phyloP scores from a whole-genome alignment of 2,888 invertebrate species.

The Neocrepidodera transversa region DNA sequence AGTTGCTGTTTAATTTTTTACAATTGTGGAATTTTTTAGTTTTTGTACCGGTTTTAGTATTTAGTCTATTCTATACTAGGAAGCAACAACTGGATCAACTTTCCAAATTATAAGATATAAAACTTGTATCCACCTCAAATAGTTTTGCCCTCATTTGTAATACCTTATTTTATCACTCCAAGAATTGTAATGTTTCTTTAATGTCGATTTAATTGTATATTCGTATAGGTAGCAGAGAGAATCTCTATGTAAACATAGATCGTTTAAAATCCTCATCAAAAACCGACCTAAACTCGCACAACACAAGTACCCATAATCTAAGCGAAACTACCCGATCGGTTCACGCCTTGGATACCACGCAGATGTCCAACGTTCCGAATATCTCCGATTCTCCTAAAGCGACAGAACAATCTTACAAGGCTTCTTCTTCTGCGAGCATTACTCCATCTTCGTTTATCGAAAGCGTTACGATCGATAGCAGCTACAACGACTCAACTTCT shows the following conservation, averaged over 20 bases:
- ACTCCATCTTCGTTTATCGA: conserved; percentile 31
- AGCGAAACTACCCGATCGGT: conserved; percentile 33
- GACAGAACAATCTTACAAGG: conserved; percentile 7
- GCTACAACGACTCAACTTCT: conserved; percentile 42
- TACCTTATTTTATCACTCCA: no score
- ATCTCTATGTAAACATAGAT: conserved; percentile 56
- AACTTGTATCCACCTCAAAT: no score
- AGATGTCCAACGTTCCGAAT: conserved; percentile 18
- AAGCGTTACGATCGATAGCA: conserved; percentile 34
- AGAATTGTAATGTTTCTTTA: no score
- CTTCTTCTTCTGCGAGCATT: conserved; percentile 10
- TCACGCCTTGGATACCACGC: conserved; percentile 34
- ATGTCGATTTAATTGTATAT: no score
- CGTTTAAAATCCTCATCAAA: conserved; percentile 46
- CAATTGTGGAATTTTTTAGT: no score
- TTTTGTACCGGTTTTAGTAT: no score
- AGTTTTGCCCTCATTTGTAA: no score
- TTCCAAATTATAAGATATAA: no score
- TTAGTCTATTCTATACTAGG: no score
- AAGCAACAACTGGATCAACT: no score
- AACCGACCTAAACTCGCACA: conserved; percentile 41
- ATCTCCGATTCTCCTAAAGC: conserved; percentile 8
- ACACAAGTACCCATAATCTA: conserved; percentile 31
- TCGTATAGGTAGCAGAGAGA: conserved; percentile 52
- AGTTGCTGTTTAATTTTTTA: no score